A percentile compares a stretch with the other conserved stretches of the same genome.
Evolutionary conservation across 1,140 invertebrate species (phyloP).

Genomic region (Sycobia sp.): DNA sequence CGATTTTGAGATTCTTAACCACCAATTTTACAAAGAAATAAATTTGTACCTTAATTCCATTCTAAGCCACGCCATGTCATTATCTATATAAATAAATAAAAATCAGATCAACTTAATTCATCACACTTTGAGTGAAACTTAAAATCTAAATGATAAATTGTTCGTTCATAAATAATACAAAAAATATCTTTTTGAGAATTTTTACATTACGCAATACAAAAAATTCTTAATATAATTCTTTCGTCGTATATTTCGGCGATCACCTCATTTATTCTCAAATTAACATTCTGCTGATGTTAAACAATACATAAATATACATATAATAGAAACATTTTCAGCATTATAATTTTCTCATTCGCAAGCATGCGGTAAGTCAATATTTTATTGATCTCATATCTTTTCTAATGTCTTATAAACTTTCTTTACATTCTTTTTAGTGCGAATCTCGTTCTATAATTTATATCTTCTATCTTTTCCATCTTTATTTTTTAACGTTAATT

Average conservation of each 20-base stretch:
- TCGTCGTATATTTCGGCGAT: slow-evolving; percentile 16
- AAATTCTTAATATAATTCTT: slow-evolving; percentile 16
- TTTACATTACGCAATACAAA: slow-evolving; percentile 1
- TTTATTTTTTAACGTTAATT: slow-evolving; percentile 16
- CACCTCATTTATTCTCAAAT: slow-evolving; percentile 11
- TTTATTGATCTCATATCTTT: slow-evolving; percentile 26
- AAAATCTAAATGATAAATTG: slow-evolving; percentile 11
- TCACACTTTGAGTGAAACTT: slow-evolving; percentile 15
- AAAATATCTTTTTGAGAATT: slow-evolving; percentile 10
- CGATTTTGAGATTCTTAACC: slow-evolving; percentile 15
- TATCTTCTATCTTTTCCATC: slow-evolving; percentile 11
- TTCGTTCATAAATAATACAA: slow-evolving; percentile 27
- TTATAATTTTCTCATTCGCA: slow-evolving; percentile 25
- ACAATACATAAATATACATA: too few relatives aligned
- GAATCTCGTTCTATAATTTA: slow-evolving; percentile 30
- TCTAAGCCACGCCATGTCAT: too few relatives aligned
- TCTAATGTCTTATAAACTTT: slow-evolving; percentile 24
- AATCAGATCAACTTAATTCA: slow-evolving; percentile 25
- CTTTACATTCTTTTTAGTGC: slow-evolving; percentile 25
- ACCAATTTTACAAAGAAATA: slow-evolving; percentile 25
- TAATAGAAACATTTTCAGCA: slow-evolving; percentile 8
- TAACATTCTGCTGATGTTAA: slow-evolving; percentile 25
- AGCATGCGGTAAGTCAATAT: slow-evolving; percentile 26
- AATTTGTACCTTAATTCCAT: slow-evolving; percentile 18
- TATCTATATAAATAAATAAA: neutral